phyloP scores from a whole-genome alignment of 2,888 invertebrate genomes.

The Labia minor region DNA sequence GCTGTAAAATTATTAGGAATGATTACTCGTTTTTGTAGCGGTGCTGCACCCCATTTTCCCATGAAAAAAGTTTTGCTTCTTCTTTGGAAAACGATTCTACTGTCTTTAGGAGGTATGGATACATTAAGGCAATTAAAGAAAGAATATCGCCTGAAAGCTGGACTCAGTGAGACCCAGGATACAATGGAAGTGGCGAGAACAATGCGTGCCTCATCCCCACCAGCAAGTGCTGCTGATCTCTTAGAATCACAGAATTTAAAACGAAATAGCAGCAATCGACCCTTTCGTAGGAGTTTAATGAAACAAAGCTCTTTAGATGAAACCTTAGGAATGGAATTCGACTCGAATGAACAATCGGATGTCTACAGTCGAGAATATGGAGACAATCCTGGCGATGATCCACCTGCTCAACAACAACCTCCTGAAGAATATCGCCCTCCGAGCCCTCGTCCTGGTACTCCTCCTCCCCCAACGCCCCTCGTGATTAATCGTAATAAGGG shows the following conservation, averaged over 20 bases:
- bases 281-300: conserved; percentile 61
- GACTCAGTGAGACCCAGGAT: conserved; percentile 66
- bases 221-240: conserved; percentile 82
- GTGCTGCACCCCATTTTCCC: conserved; percentile 92
- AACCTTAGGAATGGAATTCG: conserved; percentile 61
- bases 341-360: conserved; percentile 31
- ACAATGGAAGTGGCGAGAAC: conserved; percentile 85
- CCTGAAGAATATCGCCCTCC: conserved; percentile 40
- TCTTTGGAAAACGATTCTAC: conserved; percentile 88
- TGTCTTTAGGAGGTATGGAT: conserved; percentile 84
- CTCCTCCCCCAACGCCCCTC: conserved; percentile 27
- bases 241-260: conserved; percentile 74
- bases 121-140: conserved; percentile 67
- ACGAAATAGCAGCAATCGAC: conserved; percentile 49
- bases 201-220: conserved; percentile 92
- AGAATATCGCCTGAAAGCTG: conserved; percentile 54
- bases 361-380: conserved; percentile 37
- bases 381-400: conserved; percentile 30
- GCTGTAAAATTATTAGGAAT: conserved; percentile 85
- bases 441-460: conserved; percentile 43
- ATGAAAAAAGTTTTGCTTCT: conserved; percentile 95
- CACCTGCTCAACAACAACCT: conserved; percentile 36
- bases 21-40: conserved; percentile 94
- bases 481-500: conserved; percentile 37
- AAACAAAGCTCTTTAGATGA: conserved; percentile 89